Evolutionary conservation across 1,140 invertebrate genomes (phyloP), one percentile per base, ranked within the genome.

Genomic region (Apis laboriosa): DNA sequence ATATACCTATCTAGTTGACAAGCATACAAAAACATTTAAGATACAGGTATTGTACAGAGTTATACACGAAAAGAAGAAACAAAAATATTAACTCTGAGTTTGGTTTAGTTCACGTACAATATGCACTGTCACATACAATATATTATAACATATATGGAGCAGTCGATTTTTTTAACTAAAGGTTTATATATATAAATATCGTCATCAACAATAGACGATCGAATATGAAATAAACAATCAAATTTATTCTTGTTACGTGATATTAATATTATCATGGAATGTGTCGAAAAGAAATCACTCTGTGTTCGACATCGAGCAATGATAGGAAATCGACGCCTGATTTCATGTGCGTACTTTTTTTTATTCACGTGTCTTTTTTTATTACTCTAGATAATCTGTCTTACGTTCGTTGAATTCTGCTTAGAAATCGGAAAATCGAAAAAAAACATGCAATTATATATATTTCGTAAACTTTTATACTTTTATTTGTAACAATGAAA

Each of bases 231-330:
- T 34, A 24, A 68, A 63, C 53, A 53, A 2, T 77, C 49, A 80
- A 53, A 55, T 83, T 71, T 56, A 13, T 49, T 83, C 17, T 24
- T 19, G 24, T 82, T 66, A 74, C 60, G 76, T 53, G 63, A 51
- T 74, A 58, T 58, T 78, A 80, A 61, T 64, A 80, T 80, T 77
- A 74, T 66, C 83, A 84, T 89, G 86, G 90, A 90, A 90, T 90
- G 90, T 90, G 84, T 84, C 79, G 74, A 82, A 76, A 84, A 82
- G 80, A 61, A 86, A 79, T 77, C 73, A 73, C 49, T 78, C 24
- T 80, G 49, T 60, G 55, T 86, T 71, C 77, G 77, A 79, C 67
- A 77, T 74, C 79, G 72, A 82, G 77, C 55, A 66, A 84, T 75
- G 51, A 76, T 75, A 75, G 72, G 73, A 83, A 84, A 76, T 75